phyloP scores from a whole-genome alignment of 2,797 vertebrate species.

The Myotis daubentonii region DNA sequence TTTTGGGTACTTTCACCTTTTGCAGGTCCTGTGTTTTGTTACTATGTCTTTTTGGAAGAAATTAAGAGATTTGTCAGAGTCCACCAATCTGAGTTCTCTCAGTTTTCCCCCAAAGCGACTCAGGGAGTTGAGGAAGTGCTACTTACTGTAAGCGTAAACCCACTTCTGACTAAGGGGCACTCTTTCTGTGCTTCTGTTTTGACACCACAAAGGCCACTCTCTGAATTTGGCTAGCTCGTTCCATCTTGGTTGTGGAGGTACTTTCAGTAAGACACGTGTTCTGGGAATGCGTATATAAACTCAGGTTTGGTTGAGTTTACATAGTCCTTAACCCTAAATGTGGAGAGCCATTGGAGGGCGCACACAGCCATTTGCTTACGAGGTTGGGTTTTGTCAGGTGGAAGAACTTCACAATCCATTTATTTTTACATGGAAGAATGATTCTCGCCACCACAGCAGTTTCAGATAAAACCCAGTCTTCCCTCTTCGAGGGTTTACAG shows the following conservation, averaged over 20 bases:
- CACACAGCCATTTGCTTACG: not conserved
- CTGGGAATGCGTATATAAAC: not conserved
- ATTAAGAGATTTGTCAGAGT: slow-evolving; percentile 32
- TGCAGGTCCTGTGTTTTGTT: fast-evolving
- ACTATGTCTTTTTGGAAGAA: not conserved
- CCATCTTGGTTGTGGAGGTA: not conserved
- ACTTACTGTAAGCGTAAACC: not conserved
- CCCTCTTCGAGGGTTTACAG: not conserved
- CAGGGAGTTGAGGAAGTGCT: not conserved
- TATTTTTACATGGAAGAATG: not conserved
- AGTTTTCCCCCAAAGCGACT: not conserved
- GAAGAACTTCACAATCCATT: not conserved
- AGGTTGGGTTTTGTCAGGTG: not conserved
- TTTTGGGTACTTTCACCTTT: not conserved
- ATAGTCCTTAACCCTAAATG: not conserved
- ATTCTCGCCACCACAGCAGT: not conserved
- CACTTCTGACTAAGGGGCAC: not conserved
- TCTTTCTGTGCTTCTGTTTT: not conserved
- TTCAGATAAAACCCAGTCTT: not conserved
- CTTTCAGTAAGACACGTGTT: not conserved
- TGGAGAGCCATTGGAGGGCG: not conserved
- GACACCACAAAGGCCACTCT: not conserved
- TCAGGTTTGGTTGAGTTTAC: not conserved
- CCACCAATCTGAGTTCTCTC: not conserved
- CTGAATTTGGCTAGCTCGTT: not conserved